These are phyloP conservation scores for Leptopterna dolabrata DNA, from an alignment of 2,888 invertebrate genomes.

Conservation along the genomic window DNA sequence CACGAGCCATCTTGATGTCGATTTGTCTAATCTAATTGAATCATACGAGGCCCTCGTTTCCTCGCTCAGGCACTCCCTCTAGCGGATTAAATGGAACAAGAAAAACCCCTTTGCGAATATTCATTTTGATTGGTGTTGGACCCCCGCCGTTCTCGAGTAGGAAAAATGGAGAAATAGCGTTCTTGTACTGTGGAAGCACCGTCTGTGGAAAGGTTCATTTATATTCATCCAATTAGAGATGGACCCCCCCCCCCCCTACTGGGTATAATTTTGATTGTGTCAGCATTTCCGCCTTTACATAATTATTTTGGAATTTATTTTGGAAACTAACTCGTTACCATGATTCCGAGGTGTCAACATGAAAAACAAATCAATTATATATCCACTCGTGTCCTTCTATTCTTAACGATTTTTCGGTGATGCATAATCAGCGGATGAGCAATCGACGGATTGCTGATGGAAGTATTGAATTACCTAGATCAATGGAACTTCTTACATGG, in stretches of 20 bases:
- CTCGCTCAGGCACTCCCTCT: background rate
- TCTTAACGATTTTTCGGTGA: too few relatives aligned
- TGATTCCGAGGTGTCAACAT: background rate
- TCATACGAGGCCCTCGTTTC: background rate
- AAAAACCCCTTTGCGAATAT: slow-evolving; percentile 7
- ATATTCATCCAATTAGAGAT: slow-evolving; percentile 35
- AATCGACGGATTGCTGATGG: too few relatives aligned
- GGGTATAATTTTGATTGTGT: background rate
- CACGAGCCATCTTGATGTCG: slow-evolving; percentile 3
- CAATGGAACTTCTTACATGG: too few relatives aligned
- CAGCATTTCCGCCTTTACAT: background rate
- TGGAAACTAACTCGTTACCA: background rate
- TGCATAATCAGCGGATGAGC: too few relatives aligned
- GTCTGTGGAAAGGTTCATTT: slow-evolving; percentile 9
- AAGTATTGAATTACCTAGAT: too few relatives aligned
- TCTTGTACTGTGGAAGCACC: background rate
- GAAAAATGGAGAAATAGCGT: background rate
- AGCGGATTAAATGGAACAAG: background rate
- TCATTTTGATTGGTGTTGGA: background rate
- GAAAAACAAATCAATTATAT: background rate
- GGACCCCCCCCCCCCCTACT: background rate
- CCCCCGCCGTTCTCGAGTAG: background rate
- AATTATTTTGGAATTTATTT: background rate
- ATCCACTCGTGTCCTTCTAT: too few relatives aligned
- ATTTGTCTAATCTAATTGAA: slow-evolving; percentile 11